Evolutionary conservation across 2,797 vertebrate species (phyloP).

Genomic region (Tapirus indicus): DNA sequence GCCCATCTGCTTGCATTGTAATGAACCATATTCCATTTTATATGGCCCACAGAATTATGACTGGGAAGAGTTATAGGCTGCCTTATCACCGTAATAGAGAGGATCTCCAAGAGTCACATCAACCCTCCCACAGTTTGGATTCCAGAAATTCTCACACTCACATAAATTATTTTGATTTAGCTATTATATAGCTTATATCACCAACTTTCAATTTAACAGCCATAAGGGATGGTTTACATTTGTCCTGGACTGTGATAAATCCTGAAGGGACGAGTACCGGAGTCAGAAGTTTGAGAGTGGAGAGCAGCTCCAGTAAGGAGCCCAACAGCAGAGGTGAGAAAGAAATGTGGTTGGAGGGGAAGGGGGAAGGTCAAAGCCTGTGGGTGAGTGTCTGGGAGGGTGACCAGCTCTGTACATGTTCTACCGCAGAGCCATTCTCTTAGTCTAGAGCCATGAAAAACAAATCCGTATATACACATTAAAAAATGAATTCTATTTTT

Average conservation of each 20-base stretch:
- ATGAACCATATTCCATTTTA: neutral
- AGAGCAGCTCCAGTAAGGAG: neutral
- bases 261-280: neutral
- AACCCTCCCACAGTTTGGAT: neutral
- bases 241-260: neutral
- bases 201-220: neutral
- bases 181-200: neutral
- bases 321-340: neutral
- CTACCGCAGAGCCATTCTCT: neutral
- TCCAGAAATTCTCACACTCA: neutral
- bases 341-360: neutral
- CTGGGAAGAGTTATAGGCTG: neutral
- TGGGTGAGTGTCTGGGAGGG: neutral
- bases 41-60: neutral
- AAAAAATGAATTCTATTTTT: conserved; percentile 9
- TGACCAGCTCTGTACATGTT: neutral
- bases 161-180: neutral
- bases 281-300: neutral
- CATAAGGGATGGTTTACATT: neutral
- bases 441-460: neutral
- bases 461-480: neutral
- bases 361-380: neutral
- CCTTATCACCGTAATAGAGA: neutral
- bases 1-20: neutral
- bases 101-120: neutral